Conservation (phyloP, 1,140 invertebrate species). For the Scaptomyza montana region DNA sequence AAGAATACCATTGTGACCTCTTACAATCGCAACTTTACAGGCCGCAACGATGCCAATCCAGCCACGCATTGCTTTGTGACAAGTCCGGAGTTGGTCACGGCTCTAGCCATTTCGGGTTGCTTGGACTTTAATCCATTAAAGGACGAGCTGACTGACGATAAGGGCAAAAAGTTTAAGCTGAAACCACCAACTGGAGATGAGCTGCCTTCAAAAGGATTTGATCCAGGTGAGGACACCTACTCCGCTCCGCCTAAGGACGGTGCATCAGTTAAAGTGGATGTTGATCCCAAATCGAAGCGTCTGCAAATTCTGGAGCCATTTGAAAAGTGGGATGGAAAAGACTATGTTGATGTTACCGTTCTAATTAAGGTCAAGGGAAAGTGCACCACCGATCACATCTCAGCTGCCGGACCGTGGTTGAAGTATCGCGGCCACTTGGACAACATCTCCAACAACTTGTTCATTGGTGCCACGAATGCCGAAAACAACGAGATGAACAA, state of each 20-base stretch:
- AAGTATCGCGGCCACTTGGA: conserved; percentile 99
- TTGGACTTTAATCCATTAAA: conserved; percentile 97
- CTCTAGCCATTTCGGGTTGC: conserved; percentile 95
- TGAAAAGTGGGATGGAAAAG: conserved; percentile 98
- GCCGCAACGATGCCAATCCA: conserved; percentile 99
- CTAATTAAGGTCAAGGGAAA: conserved; percentile 99
- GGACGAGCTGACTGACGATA: conserved; percentile 90
- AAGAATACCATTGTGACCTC: conserved; percentile 99
- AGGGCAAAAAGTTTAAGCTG: conserved; percentile 96
- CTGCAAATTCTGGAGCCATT: conserved; percentile 97
- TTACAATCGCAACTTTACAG: conserved; percentile 99
- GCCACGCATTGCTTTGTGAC: conserved; percentile 99
- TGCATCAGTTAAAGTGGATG: conserved; percentile 88
- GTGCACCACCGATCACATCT: conserved; percentile 99
- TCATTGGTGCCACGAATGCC: conserved; percentile 97
- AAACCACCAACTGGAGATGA: conserved; percentile 95
- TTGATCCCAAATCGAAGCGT: conserved; percentile 94
- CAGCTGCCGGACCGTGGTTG: conserved; percentile 99
- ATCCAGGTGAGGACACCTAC: conserved; percentile 98
- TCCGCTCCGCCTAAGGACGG: conserved; percentile 90
- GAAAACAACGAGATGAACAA: conserved; percentile 99
- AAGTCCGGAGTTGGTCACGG: conserved; percentile 98
- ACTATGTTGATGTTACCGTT: conserved; percentile 94
- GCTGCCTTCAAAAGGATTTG: conserved; percentile 96
- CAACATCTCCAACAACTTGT: conserved; percentile 99